A percentile compares a stretch with the other conserved stretches of the same genome.
Conservation (phyloP, 2,113 vertebrate genomes). For the Phalacrocorax brasilianus region DNA sequence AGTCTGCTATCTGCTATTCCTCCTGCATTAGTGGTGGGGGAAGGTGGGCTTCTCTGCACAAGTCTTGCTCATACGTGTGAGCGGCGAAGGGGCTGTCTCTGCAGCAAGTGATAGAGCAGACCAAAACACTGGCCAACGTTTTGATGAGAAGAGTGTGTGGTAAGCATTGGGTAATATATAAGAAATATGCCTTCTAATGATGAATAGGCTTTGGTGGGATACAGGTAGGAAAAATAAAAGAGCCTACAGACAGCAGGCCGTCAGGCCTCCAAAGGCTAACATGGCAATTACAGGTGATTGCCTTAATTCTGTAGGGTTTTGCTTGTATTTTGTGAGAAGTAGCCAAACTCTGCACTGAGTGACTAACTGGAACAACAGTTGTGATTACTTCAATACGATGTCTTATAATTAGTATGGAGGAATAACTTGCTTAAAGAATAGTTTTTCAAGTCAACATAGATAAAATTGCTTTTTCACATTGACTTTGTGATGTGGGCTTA, state of each 20-base stretch:
- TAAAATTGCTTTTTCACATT: background rate
- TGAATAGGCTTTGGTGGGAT: background rate
- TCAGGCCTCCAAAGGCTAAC: background rate
- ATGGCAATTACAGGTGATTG: background rate
- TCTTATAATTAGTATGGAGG: background rate
- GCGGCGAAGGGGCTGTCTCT: background rate
- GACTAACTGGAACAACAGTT: background rate
- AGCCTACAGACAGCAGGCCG: background rate
- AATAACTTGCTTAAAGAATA: background rate
- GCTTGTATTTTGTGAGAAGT: background rate
- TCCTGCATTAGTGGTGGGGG: background rate
- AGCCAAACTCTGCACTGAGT: background rate
- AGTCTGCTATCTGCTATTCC: background rate
- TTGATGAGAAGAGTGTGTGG: background rate
- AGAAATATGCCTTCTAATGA: background rate
- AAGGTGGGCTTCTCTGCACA: background rate
- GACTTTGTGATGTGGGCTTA: background rate
- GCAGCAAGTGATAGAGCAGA: background rate
- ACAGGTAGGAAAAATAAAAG: background rate
- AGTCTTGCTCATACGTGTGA: background rate
- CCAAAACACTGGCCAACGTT: background rate
- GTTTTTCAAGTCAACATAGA: background rate
- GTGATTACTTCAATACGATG: background rate
- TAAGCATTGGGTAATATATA: background rate
- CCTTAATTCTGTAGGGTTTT: background rate